Percentiles rank a stretch among this genome's conserved stretches.
phyloP scores from a whole-genome alignment of 2,113 vertebrate species.

The Dromaius novaehollandiae region DNA sequence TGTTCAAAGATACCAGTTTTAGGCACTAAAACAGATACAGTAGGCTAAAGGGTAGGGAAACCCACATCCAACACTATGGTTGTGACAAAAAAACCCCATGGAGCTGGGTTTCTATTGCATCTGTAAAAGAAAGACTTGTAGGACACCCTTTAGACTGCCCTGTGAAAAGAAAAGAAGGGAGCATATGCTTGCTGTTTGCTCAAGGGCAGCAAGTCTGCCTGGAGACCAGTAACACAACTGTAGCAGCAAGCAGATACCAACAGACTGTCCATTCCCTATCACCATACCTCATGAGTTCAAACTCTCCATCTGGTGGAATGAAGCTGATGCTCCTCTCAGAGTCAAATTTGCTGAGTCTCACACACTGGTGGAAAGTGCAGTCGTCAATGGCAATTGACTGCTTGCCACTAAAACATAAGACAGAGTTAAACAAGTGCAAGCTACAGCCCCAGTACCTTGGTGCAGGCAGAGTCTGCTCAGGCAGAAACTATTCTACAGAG shows the following conservation, averaged over 20 bases:
- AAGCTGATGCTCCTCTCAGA: conserved; percentile 99
- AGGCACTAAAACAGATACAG: not conserved
- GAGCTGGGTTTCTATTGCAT: not conserved
- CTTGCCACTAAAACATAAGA: conserved; percentile 84
- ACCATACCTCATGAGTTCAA: conserved; percentile 96
- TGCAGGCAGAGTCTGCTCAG: not conserved
- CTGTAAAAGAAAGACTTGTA: not conserved
- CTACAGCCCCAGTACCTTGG: not conserved
- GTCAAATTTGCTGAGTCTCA: conserved; percentile 99
- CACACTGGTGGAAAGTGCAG: conserved; percentile 99
- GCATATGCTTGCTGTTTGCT: not conserved
- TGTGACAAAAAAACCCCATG: not conserved
- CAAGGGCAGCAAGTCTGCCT: not conserved
- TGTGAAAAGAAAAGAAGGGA: not conserved
- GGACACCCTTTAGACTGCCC: not conserved
- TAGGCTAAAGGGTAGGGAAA: not conserved
- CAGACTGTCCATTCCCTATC: not conserved
- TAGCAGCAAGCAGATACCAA: not conserved
- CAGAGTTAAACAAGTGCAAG: not conserved
- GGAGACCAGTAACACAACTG: not conserved
- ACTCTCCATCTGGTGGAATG: conserved; percentile 98
- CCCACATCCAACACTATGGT: not conserved
- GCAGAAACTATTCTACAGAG: conserved; percentile 55
- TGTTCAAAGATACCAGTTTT: not conserved
- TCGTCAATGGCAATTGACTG: conserved; percentile 99